phyloP scores from a whole-genome alignment of 2,797 vertebrate species.

The Pempheris klunzingeri region DNA sequence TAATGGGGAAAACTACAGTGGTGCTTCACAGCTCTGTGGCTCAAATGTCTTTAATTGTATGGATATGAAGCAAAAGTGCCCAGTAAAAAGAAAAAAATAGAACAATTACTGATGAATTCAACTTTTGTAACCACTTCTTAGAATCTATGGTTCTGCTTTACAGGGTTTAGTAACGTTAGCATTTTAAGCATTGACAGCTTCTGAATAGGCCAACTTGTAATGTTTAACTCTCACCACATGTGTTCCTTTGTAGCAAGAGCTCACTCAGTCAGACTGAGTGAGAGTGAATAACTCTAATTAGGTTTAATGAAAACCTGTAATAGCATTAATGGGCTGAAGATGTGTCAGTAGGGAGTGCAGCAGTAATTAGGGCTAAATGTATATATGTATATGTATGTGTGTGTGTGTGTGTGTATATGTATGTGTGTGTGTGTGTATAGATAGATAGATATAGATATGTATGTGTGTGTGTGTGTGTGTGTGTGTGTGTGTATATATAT shows the following conservation, averaged over 20 bases:
- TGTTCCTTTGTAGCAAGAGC: neutral
- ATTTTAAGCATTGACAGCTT: slow-evolving; percentile 1
- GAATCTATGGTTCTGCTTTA: neutral
- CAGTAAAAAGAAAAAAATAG: neutral
- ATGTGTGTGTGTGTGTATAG: too few species aligned
- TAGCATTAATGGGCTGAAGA: slow-evolving; percentile 19
- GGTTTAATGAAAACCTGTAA: slow-evolving; percentile 44
- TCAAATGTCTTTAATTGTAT: slow-evolving; percentile 22
- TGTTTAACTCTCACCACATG: neutral
- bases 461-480: too few species aligned
- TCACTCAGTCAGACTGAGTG: neutral
- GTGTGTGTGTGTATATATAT: too few species aligned
- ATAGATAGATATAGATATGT: too few species aligned
- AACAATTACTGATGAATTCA: neutral
- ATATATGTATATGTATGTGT: too few species aligned
- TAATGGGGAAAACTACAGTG: slow-evolving; percentile 10
- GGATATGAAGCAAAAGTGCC: slow-evolving; percentile 3
- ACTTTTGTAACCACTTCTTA: neutral
- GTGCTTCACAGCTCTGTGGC: neutral
- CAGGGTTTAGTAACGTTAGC: neutral
- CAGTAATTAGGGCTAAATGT: slow-evolving; percentile 26
- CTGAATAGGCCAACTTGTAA: neutral
- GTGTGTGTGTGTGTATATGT: too few species aligned
- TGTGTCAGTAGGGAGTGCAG: slow-evolving; percentile 7
- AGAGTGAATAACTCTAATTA: slow-evolving; percentile 35